Base-by-base conservation (phyloP, 2,888 invertebrate genomes). In the Pyrocoelia pectoralis region DNA sequence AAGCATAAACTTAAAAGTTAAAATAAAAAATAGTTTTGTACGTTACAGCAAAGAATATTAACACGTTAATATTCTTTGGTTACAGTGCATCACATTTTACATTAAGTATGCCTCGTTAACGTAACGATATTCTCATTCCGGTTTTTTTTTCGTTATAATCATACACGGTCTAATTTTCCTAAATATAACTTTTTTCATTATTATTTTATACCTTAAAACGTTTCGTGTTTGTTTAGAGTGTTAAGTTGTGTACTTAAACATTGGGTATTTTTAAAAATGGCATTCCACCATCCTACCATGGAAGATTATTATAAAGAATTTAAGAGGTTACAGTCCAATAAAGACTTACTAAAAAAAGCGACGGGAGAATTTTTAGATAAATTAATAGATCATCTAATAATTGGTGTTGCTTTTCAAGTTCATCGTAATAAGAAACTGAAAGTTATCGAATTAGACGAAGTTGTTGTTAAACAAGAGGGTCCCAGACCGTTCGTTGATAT, bases 401-500 rank as follows among this genome's bases (percentile, higher is more conserved):
- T 81, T 61, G 81, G 80, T 24, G 74, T 82, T 48, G 79, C 80
- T 56, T 80, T 82, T 59, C 80, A 81, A 68, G 67, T 75, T 9
- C 81, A 82, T 61, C 74, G 81, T 43, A 79, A 77, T 66, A 76
- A 73, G 59, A 80, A 80, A 67, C 79, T 77, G 3, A 75, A 74
- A 55, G 74, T 76, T 5, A 76, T 77, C 60, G 76, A 77, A 61
- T 68, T 79, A 51, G 79, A 79, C 46, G 76, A 77, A 15, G 65
- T 68, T 4, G 69, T 71, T 12, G 70, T 72, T 38, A 74, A 76
- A 49, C 77, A 73, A 19, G 75, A 76, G 19, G 72, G 73, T 41
- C 61, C 71, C 3, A 70, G 89, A 1, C 93, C 93, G 63, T 64
- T 51, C 52, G 85, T 91, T 63, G 95, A 95, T 78, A 92, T 95